Evolutionary conservation across 2,797 vertebrate species (phyloP).

Genomic region (Gallirallus australis): DNA sequence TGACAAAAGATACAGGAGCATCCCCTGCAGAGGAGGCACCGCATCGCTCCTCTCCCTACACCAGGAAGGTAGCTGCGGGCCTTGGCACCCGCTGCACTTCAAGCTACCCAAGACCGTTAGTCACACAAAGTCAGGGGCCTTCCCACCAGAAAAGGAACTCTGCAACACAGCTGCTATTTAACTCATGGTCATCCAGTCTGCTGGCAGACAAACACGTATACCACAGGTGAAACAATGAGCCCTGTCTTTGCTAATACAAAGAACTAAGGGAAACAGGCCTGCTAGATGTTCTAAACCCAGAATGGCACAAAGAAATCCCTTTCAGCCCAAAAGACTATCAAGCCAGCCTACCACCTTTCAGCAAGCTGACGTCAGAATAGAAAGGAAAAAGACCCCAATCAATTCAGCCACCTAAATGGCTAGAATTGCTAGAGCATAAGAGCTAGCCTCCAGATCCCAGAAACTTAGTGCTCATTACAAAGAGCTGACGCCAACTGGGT

Average conservation of each 20-base stretch:
- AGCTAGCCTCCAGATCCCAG: neutral
- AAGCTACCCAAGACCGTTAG: neutral
- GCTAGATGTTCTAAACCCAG: neutral
- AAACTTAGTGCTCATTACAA: neutral
- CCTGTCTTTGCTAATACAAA: neutral
- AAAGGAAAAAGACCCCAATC: neutral
- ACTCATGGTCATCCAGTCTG: fast-evolving
- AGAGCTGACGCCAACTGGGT: neutral
- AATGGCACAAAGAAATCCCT: neutral
- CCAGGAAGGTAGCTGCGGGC: neutral
- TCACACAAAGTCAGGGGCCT: neutral
- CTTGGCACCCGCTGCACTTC: neutral
- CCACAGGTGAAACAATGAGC: neutral
- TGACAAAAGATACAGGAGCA: neutral
- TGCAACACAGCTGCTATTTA: neutral
- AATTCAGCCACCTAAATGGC: neutral
- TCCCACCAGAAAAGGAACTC: neutral
- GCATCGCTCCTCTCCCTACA: neutral
- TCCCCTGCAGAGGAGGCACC: neutral
- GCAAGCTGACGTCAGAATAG: neutral
- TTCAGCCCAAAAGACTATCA: neutral
- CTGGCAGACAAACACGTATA: neutral
- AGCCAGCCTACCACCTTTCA: neutral
- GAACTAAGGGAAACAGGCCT: neutral
- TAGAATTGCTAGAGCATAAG: neutral